phyloP scores from a whole-genome alignment of 2,113 vertebrate genomes.

The Sarotherodon lohbergeri region DNA sequence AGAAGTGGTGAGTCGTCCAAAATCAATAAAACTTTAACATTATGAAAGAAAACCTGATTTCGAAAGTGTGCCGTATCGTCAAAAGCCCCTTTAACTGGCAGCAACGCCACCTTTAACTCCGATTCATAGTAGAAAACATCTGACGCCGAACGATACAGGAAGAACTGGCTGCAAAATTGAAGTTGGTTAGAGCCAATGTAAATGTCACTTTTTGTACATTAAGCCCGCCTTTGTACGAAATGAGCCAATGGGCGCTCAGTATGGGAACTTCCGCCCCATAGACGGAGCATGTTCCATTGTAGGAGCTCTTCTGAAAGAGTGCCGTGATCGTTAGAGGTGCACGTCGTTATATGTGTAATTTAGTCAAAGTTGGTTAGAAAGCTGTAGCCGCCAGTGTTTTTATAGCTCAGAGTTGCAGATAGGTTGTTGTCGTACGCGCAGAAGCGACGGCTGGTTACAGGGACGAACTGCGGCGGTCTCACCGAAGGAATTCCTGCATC shows the following conservation, averaged over 20 bases:
- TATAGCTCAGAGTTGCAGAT: neutral
- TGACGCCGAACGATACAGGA: constrained; percentile 47
- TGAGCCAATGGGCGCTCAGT: constrained; percentile 41
- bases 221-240: neutral
- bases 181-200: constrained; percentile 26
- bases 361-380: neutral
- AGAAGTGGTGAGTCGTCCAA: neutral
- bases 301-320: constrained; percentile 42
- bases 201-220: accelerated
- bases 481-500: constrained; percentile 35
- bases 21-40: neutral
- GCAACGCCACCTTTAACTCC: constrained; percentile 27
- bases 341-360: neutral
- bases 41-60: neutral
- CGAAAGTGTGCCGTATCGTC: neutral
- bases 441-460: neutral
- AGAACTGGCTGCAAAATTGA: constrained; percentile 14
- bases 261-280: constrained; percentile 70
- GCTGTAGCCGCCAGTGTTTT: neutral
- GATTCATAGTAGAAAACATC: constrained; percentile 42
- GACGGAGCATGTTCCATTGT: constrained; percentile 69
- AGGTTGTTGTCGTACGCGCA: neutral
- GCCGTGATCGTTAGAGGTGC: constrained; percentile 11
- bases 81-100: neutral
- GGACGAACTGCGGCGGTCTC: neutral